phyloP scores from a whole-genome alignment of 2,113 vertebrate genomes.

The Puffinus mauretanicus region DNA sequence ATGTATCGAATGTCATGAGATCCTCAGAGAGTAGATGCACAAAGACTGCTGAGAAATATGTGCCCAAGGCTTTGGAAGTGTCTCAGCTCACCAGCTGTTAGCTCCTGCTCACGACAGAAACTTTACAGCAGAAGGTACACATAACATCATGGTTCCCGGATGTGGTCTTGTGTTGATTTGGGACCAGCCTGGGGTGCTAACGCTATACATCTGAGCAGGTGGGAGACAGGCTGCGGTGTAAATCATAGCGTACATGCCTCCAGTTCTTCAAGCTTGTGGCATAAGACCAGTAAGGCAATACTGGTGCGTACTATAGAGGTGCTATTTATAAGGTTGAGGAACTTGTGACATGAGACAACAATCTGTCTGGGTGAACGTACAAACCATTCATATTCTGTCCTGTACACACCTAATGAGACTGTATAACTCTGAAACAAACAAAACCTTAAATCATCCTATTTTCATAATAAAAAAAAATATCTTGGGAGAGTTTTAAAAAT shows the following conservation, averaged over 20 bases:
- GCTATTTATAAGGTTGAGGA: background rate
- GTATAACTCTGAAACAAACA: background rate
- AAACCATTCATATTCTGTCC: background rate
- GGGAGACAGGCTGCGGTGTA: background rate
- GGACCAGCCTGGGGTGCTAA: background rate
- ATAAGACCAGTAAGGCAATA: background rate
- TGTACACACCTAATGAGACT: background rate
- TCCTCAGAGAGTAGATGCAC: background rate
- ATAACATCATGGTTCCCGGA: background rate
- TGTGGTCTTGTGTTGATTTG: background rate
- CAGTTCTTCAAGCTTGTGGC: background rate
- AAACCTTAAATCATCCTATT: background rate
- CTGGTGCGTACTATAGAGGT: background rate
- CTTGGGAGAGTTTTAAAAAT: background rate
- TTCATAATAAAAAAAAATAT: background rate
- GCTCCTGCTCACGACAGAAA: background rate
- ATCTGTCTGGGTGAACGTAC: background rate
- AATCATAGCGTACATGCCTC: background rate
- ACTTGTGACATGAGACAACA: background rate
- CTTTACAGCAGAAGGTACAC: background rate
- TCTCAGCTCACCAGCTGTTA: background rate
- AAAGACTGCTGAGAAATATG: background rate
- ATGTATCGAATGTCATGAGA: background rate
- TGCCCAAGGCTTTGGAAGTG: background rate
- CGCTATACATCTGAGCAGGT: background rate